Conservation (phyloP, 2,113 vertebrate genomes). For the Ammodytes dubius region DNA sequence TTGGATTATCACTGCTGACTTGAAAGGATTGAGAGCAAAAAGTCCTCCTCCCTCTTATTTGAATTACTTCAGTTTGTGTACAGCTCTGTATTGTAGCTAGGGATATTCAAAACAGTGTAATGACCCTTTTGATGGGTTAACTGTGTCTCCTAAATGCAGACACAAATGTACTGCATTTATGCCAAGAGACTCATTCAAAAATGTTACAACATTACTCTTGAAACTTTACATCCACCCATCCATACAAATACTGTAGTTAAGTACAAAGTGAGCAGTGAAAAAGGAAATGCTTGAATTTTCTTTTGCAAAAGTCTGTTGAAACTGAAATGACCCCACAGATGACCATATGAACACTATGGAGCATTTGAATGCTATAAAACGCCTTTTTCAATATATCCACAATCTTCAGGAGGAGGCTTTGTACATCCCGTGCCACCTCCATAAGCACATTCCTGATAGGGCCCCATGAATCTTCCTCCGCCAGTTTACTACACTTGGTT, state of each 20-base stretch:
- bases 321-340: conserved; percentile 25
- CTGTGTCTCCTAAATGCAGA: background rate
- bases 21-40: background rate
- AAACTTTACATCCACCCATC: background rate
- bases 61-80: background rate
- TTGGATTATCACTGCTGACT: background rate
- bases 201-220: background rate
- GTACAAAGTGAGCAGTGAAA: background rate
- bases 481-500: conserved; percentile 18
- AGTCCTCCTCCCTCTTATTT: background rate
- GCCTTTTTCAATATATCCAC: conserved; percentile 36
- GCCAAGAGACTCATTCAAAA: background rate
- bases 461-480: conserved; percentile 62
- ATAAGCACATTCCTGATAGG: conserved; percentile 62
- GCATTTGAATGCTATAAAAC: conserved; percentile 47
- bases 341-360: conserved; percentile 40
- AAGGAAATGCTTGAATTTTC: background rate
- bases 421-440: conserved; percentile 49
- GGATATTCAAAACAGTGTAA: background rate
- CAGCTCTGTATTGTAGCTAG: background rate
- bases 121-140: background rate
- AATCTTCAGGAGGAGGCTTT: conserved; percentile 48
- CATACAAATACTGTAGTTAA: background rate
- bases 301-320: background rate
- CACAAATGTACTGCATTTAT: background rate